A percentile compares a stretch with the other conserved stretches of the same genome.
phyloP scores from a whole-genome alignment of 2,797 vertebrate genomes.

The Phoebastria nigripes region DNA sequence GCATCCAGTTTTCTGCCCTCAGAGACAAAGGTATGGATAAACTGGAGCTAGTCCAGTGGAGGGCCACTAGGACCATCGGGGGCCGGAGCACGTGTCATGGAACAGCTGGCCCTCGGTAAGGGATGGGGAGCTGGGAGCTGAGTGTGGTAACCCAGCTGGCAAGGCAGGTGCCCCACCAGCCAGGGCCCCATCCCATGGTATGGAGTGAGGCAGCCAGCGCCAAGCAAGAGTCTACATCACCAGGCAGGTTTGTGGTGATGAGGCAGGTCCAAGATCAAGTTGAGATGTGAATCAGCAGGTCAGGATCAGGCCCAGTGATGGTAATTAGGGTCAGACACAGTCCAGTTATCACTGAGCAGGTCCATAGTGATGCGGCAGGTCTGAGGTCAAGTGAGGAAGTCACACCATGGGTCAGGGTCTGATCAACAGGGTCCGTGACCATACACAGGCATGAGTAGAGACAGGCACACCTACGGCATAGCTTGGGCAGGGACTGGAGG shows the following conservation, averaged over 20 bases:
- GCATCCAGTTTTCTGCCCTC: background rate
- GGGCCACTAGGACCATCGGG: fast-evolving
- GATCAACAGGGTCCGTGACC: background rate
- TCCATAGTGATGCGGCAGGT: background rate
- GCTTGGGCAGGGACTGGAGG: background rate
- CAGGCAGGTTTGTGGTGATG: background rate
- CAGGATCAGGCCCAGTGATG: background rate
- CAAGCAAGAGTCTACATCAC: background rate
- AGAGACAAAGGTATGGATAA: background rate
- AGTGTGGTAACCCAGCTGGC: background rate
- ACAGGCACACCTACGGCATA: background rate
- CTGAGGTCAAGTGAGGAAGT: background rate
- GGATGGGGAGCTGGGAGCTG: background rate
- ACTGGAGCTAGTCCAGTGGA: background rate
- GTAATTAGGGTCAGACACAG: background rate
- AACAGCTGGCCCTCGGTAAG: background rate
- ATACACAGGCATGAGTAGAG: background rate
- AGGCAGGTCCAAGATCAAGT: background rate
- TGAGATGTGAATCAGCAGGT: background rate
- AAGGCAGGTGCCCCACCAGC: background rate
- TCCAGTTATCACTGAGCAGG: background rate
- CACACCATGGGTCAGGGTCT: background rate
- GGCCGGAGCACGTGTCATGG: fast-evolving
- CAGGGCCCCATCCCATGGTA: background rate
- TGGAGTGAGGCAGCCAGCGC: background rate